Conservation (phyloP, 2,888 invertebrate species). For the Pristionchus mayeri region DNA sequence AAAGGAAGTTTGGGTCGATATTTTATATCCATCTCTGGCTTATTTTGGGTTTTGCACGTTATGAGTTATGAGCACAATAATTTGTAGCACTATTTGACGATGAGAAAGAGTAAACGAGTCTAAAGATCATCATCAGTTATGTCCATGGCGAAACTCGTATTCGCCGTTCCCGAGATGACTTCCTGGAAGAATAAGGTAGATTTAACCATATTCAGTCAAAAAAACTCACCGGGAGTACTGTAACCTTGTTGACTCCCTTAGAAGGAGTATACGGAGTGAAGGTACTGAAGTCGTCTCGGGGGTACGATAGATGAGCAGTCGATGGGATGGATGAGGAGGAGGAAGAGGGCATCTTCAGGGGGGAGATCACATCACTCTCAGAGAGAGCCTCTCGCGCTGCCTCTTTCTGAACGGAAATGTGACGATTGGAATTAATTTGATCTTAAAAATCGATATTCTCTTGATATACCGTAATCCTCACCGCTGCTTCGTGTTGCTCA, state of each 20-base stretch:
- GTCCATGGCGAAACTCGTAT: slow-evolving; percentile 35
- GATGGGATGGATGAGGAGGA: neutral
- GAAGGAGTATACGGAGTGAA: slow-evolving; percentile 10
- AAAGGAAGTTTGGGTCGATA: neutral
- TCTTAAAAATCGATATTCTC: neutral
- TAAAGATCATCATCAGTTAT: slow-evolving; percentile 46
- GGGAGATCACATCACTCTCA: slow-evolving; percentile 32
- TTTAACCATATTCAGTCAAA: neutral
- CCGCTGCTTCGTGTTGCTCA: slow-evolving; percentile 77
- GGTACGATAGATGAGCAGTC: slow-evolving; percentile 17
- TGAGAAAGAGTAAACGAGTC: neutral
- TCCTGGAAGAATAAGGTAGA: no score
- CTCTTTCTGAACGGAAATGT: slow-evolving; percentile 26
- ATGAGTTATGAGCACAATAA: neutral
- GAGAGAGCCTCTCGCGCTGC: slow-evolving; percentile 37
- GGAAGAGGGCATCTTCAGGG: slow-evolving; percentile 33
- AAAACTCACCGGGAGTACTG: neutral
- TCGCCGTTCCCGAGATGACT: slow-evolving; percentile 22
- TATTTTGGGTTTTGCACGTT: neutral
- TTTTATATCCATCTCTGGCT: neutral
- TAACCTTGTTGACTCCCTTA: neutral
- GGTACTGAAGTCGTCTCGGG: slow-evolving; percentile 2
- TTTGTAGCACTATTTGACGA: neutral
- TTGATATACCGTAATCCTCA: slow-evolving; percentile 57
- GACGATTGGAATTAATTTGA: no score